Evolutionary conservation across 2,113 vertebrate species (phyloP), one percentile per base, ranked within the genome.

Genomic region (Callospermophilus lateralis): DNA sequence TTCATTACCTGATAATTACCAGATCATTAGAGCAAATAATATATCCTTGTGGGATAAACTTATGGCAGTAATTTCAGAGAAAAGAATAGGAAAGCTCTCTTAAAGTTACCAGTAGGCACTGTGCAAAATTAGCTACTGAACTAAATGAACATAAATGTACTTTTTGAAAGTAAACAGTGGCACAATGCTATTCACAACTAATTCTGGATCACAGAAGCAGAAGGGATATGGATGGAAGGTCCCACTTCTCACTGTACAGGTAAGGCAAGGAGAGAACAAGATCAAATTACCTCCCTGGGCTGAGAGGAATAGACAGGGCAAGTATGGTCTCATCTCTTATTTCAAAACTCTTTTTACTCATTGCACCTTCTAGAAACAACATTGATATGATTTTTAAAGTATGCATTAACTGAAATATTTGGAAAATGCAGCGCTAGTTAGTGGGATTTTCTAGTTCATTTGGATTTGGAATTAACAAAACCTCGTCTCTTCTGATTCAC

Each of bases 1-100:
- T 96, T 97, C 95, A 94, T 97, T 97, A 96, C 96, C 88, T 96
- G 72, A 86, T 96, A 97, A 97, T 96, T 96, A 93, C 78, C 91
- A 91, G 97, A 90, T 95, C 93, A 96, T 97, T 97, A 96, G 90
- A 97, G 95, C 94, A 98, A 96, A 96, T 95, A 97, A 97, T 96
- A 94, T 67, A 88, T 94, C 53, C 78, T 84, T 95, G 67, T 83
- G 85, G 94, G 55, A 95, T 96, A 94, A 97, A 93, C 68, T 90
- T 89, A 93, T 0, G 68, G 89, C 90, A 91, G 37, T 85, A 90
- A 96, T 97, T 97, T 96, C 86, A 94, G 86, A 88, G 72, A 84
- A 96, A 95, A 97, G 61, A 90, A 90, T 39, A 95, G 70, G 42
- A 95, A 95, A 30, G 0, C n/a, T 84, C 72, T 86, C 89, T 89